A percentile compares a stretch with the other conserved stretches of the same genome.
Evolutionary conservation across 2,888 invertebrate species (phyloP).

Genomic region (Drosophila rellima): DNA sequence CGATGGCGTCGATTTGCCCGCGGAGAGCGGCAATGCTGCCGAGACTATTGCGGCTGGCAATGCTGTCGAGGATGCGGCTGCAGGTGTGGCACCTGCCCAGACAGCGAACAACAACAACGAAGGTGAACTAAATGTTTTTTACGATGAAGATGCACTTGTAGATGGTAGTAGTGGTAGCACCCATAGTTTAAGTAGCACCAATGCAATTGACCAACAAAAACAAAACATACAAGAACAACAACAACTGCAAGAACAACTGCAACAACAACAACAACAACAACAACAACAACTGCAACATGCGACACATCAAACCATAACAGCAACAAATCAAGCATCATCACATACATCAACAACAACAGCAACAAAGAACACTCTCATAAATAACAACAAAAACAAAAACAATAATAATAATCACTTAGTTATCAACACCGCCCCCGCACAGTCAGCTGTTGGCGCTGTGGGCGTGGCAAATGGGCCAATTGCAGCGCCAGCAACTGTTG

Average conservation of each 20-base stretch:
- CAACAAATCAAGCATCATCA: conserved; percentile 69
- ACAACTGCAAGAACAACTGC: conserved; percentile 55
- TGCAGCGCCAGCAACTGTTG: conserved; percentile 34
- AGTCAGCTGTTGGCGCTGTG: conserved; percentile 44
- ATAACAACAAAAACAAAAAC: conserved; percentile 52
- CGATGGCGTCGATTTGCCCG: conserved; percentile 82
- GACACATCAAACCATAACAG: conserved; percentile 62
- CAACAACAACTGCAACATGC: conserved; percentile 53
- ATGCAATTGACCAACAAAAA: conserved; percentile 73
- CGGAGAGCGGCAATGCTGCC: conserved; percentile 72
- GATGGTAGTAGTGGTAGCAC: conserved; percentile 82
- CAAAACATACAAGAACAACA: conserved; percentile 52
- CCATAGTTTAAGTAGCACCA: conserved; percentile 79
- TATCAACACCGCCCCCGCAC: conserved; percentile 43
- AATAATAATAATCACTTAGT: conserved; percentile 53
- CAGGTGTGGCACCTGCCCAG: conserved; percentile 49
- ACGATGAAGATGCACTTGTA: conserved; percentile 86
- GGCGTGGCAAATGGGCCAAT: conserved; percentile 50
- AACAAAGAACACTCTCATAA: conserved; percentile 66
- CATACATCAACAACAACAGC: conserved; percentile 50
- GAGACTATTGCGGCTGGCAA: conserved; percentile 68
- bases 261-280: conserved; percentile 45
- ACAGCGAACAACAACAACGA: conserved; percentile 79
- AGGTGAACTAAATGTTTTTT: conserved; percentile 86
- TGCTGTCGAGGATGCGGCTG: conserved; percentile 71